Base-by-base conservation (phyloP, 2,113 vertebrate species). In the Chlamydotis undulata region DNA sequence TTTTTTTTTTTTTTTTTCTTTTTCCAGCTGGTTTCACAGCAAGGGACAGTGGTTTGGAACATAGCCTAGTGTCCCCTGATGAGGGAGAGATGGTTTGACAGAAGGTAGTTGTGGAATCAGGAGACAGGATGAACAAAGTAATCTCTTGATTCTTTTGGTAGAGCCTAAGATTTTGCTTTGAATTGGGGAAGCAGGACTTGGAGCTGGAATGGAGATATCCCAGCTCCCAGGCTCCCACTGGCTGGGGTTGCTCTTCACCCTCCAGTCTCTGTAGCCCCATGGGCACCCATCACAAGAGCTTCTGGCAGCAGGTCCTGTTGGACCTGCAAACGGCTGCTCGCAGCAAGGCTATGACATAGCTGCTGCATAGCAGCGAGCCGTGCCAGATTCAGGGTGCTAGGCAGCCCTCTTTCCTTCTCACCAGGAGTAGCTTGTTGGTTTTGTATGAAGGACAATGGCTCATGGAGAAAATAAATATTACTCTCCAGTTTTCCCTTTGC, bases 321-420 rank as follows among this genome's bases (percentile, higher is more conserved):
- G 23, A 29, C 43, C 33, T 74, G 29, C 14, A 75, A 76, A 81
- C 14, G 2, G 1, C 33, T 61, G 35, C 70, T 85, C 0, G 1
- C 21, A 52, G 29, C 0, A 4, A 82, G 7, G 6, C 14, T 71
- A 25, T 19, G 12, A 26, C 26, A 31, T 14, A 59, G 18, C 14
- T 78, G 28, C 41, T 52, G 15, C 31, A 7, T 1, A 19, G 23
- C 33, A 31, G 10, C 0, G 0, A 87, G 35, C 11, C 19, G 7
- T 39, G 56, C 5, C 35, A n/a, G 33, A 33, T 14, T 3, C 35
- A 77, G 1, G 2, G 25, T 39, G 12, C 23, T 17, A 29, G n/a
- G 47, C 17, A 92, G 24, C 23, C 19, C 43, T 60, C 18, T 50
- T 76, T 19, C 33, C 7, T 25, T 50, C 33, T 75, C 28, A 50